Evolutionary conservation across 2,113 vertebrate species (phyloP).

Genomic region (Pholis gunnellus): DNA sequence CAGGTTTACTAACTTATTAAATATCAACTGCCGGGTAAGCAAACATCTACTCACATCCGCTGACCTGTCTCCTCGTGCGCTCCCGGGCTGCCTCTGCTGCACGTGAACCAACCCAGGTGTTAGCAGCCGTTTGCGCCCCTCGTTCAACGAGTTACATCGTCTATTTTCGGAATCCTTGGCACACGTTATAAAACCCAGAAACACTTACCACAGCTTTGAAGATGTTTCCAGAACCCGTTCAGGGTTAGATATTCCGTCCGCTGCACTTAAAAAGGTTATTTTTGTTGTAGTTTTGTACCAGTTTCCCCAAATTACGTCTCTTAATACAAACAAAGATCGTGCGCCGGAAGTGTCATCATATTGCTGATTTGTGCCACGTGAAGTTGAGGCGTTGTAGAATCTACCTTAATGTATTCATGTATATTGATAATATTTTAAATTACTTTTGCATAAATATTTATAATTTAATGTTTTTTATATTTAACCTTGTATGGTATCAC

Average conservation of each 20-base stretch:
- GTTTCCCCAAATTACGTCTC: too few species aligned
- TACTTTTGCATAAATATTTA: background rate
- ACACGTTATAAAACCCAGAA: background rate
- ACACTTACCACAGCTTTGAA: background rate
- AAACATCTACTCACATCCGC: background rate
- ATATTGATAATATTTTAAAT: background rate
- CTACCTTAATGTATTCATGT: background rate
- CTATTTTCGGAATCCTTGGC: background rate
- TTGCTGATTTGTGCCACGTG: too few species aligned
- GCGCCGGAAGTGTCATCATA: conserved; percentile 15
- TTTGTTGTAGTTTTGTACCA: too few species aligned
- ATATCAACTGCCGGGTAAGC: background rate
- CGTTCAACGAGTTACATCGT: background rate
- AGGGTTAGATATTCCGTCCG: too few species aligned
- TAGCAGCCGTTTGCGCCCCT: too few species aligned
- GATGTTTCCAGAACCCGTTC: background rate
- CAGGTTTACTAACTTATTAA: background rate
- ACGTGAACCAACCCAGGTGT: background rate
- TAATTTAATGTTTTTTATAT: background rate
- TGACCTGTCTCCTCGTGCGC: background rate
- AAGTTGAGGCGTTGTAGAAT: background rate
- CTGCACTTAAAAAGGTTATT: background rate
- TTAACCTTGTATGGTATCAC: background rate
- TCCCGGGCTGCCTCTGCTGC: background rate
- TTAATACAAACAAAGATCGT: conserved; percentile 1